Percentiles rank a stretch among this genome's conserved stretches.
phyloP scores from a whole-genome alignment of 2,113 vertebrate genomes.

The Hippocampus barbouri region DNA sequence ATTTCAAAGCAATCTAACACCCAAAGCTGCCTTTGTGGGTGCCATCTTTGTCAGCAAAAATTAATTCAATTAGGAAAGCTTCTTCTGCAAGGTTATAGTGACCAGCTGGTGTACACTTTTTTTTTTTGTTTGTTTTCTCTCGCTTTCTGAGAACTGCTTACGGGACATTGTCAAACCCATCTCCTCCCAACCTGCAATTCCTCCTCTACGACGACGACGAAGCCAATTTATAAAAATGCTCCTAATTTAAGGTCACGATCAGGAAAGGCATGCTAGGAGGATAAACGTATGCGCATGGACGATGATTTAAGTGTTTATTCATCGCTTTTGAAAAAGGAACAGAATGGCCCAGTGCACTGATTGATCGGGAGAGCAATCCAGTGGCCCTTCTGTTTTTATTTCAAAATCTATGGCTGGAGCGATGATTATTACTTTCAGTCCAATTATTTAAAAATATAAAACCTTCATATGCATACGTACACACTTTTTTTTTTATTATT shows the following conservation, averaged over 20 bases:
- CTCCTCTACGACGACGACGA: conserved; percentile 11
- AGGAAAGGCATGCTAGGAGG: no score
- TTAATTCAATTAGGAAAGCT: conserved; percentile 32
- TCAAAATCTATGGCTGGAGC: no score
- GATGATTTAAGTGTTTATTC: not conserved
- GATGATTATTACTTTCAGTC: no score
- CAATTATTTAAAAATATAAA: no score
- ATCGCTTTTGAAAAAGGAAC: no score
- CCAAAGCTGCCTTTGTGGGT: conserved; percentile 42
- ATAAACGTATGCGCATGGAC: no score
- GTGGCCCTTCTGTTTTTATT: no score
- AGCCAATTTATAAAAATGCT: not conserved
- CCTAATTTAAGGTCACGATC: not conserved
- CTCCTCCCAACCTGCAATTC: conserved; percentile 41
- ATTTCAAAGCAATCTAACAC: conserved; percentile 57
- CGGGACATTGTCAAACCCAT: conserved; percentile 33
- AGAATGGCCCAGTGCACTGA: no score
- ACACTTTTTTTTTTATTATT: no score
- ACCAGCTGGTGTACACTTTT: conserved; percentile 8
- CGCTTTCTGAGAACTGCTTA: conserved; percentile 35
- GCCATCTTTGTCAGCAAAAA: conserved; percentile 47
- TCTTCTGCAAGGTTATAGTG: conserved; percentile 26
- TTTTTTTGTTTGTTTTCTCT: conserved; percentile 20
- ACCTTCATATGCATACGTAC: no score
- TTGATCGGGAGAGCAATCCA: no score